Conservation (phyloP, 92 coral and sea anemone species). For the Heliopora coerulea region DNA sequence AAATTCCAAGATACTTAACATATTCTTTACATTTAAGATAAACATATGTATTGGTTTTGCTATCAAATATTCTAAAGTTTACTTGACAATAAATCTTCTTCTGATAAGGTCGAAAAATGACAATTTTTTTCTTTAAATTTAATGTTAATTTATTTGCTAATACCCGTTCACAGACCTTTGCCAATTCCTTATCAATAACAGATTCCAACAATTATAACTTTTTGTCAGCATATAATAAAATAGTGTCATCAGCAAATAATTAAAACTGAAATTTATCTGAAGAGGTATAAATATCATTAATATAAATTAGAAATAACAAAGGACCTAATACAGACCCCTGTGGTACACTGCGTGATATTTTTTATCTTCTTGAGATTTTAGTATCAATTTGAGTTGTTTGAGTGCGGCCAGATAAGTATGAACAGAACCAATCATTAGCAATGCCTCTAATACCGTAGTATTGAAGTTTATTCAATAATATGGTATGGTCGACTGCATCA, state of each 20-base stretch:
- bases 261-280: slow-evolving; percentile 17
- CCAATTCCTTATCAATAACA: too few relatives aligned
- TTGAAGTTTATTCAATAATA: slow-evolving; percentile 31
- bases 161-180: too few relatives aligned
- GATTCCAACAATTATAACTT: too few relatives aligned
- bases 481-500: slow-evolving; percentile 36
- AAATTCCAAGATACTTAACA: too few relatives aligned
- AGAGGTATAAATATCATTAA: slow-evolving; percentile 29
- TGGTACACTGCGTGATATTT: slow-evolving; percentile 25
- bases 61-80: too few relatives aligned
- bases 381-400: slow-evolving; percentile 39
- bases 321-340: slow-evolving; percentile 46
- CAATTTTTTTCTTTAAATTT: too few relatives aligned
- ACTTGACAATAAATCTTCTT: too few relatives aligned
- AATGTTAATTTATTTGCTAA: too few relatives aligned
- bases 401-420: slow-evolving; percentile 30
- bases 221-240: slow-evolving; percentile 16
- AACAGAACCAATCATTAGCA: slow-evolving; percentile 26
- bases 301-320: slow-evolving; percentile 30
- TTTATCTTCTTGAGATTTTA: slow-evolving; percentile 2
- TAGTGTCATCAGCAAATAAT: slow-evolving; percentile 45
- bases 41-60: too few relatives aligned
- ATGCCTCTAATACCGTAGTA: slow-evolving; percentile 43
- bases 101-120: too few relatives aligned
- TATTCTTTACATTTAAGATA: too few relatives aligned